Conservation (phyloP, 1,140 invertebrate genomes). For the Choristoneura fumiferana region DNA sequence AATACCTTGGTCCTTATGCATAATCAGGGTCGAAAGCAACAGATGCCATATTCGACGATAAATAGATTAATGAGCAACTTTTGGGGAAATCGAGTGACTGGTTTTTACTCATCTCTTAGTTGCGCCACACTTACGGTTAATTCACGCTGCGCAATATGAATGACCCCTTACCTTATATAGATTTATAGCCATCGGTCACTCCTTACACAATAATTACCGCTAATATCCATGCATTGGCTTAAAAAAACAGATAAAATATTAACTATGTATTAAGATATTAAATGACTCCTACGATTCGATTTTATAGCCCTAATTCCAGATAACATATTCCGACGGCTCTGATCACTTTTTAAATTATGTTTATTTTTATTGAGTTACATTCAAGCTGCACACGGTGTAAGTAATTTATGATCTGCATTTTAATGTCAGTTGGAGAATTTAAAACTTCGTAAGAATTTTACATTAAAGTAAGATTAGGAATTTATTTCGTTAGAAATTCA, state of each 20-base stretch:
- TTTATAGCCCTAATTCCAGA: constrained; percentile 7
- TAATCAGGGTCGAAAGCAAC: no score
- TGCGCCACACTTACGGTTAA: constrained; percentile 38
- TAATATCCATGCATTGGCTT: not conserved
- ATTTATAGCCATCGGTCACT: constrained; percentile 42
- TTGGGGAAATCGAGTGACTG: constrained; percentile 22
- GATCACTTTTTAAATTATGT: constrained; percentile 9
- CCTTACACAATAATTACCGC: constrained; percentile 15
- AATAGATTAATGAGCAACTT: not conserved
- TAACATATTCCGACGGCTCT: not conserved
- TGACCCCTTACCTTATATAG: constrained; percentile 58
- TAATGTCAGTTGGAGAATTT: not conserved
- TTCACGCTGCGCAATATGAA: constrained; percentile 32
- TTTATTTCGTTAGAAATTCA: no score
- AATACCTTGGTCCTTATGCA: constrained; percentile 1
- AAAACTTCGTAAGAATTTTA: not conserved
- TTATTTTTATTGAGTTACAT: not conserved
- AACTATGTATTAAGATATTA: constrained; percentile 10
- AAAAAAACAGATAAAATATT: constrained; percentile 7
- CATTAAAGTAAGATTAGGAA: no score
- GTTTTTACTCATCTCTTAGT: constrained; percentile 40
- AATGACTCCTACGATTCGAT: constrained; percentile 2
- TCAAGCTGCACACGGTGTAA: not conserved
- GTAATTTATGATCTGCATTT: constrained; percentile 3
- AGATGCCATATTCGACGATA: not conserved